Evolutionary conservation across 2,113 vertebrate species (phyloP).

Genomic region (Oreochromis niloticus): DNA sequence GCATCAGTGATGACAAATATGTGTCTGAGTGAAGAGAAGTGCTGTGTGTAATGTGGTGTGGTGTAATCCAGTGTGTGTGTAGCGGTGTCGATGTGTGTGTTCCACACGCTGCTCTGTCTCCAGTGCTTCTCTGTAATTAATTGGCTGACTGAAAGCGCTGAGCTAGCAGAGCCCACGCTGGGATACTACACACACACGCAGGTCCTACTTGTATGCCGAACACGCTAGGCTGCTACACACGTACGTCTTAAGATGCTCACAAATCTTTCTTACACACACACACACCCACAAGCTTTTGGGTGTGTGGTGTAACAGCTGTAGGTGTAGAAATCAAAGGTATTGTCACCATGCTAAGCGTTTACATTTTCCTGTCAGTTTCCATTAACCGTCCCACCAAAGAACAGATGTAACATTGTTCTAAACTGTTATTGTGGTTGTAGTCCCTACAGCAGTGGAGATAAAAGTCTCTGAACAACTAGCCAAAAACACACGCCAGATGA

Average conservation of each 20-base stretch:
- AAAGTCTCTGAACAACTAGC: conserved; percentile 1
- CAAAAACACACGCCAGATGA: conserved; percentile 4
- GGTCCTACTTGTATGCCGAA: conserved; percentile 26
- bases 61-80: conserved; percentile 12
- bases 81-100: conserved; percentile 44
- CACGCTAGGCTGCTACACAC: neutral
- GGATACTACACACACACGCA: conserved; percentile 13
- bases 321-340: conserved; percentile 29
- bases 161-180: conserved; percentile 64
- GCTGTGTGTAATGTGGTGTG: conserved; percentile 31
- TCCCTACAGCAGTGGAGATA: conserved; percentile 1
- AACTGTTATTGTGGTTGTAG: neutral
- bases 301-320: conserved; percentile 3
- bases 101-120: conserved; percentile 59
- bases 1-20: conserved; percentile 49
- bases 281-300: neutral
- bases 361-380: conserved; percentile 14
- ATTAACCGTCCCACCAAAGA: conserved; percentile 22
- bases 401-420: conserved; percentile 10
- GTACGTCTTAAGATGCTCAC: neutral
- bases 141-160: conserved; percentile 69
- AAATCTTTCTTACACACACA: neutral
- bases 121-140: conserved; percentile 69
- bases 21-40: conserved; percentile 18
- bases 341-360: conserved; percentile 3